A percentile compares a stretch with the other conserved stretches of the same genome.
phyloP scores from a whole-genome alignment of 37 sponge, comb jelly and placozoan genomes.

The Aplysina aerophoba region DNA sequence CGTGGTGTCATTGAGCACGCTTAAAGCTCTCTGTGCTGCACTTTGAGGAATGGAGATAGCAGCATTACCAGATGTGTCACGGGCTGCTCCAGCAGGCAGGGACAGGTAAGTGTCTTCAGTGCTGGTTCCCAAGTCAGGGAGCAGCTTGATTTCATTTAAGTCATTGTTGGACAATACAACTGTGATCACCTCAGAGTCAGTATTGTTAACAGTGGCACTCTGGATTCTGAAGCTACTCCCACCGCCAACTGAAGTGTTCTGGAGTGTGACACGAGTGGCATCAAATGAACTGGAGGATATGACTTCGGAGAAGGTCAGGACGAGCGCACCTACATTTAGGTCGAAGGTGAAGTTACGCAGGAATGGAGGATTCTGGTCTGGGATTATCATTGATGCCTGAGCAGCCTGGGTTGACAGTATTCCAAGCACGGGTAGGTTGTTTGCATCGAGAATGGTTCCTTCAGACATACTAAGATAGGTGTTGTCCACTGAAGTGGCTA shows the following conservation, averaged over 20 bases:
- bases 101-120: conserved; percentile 64
- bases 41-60: conserved; percentile 32
- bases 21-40: conserved; percentile 44
- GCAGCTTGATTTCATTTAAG: conserved; percentile 64
- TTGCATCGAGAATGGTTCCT: conserved; percentile 63
- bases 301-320: conserved; percentile 83
- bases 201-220: conserved; percentile 52
- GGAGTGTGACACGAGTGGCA: conserved; percentile 52
- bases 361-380: conserved; percentile 59
- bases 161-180: conserved; percentile 55
- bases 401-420: conserved; percentile 55
- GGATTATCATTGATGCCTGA: conserved; percentile 57
- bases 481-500: conserved; percentile 51
- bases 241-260: conserved; percentile 15
- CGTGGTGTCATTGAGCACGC: conserved; percentile 47
- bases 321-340: conserved; percentile 63
- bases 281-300: conserved; percentile 39
- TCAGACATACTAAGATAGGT: conserved; percentile 67
- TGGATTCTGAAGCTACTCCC: conserved; percentile 2
- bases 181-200: conserved; percentile 53
- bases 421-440: conserved; percentile 30
- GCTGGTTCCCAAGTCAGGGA: conserved; percentile 49
- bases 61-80: conserved; percentile 49
- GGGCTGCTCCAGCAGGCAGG: conserved; percentile 43
- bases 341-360: conserved; percentile 77